A percentile compares a stretch with the other conserved stretches of the same genome.
Evolutionary conservation across 2,888 invertebrate genomes (phyloP).

Genomic region (Eilema sororculum): DNA sequence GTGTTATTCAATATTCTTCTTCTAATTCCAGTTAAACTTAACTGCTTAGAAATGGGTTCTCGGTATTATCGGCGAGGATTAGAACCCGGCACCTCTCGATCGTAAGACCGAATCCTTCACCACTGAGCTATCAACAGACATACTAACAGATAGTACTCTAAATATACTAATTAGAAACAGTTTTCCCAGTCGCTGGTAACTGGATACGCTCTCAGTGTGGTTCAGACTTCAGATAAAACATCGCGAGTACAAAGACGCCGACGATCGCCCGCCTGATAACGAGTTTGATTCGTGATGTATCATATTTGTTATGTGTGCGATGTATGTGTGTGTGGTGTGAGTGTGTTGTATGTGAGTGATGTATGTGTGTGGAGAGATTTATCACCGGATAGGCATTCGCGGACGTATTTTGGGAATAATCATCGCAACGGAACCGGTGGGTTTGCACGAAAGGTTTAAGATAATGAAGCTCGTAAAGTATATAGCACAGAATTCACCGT

Average conservation of each 20-base stretch:
- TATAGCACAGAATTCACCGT: too few relatives aligned
- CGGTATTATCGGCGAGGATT: too few relatives aligned
- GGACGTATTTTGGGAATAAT: not conserved
- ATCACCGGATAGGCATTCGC: constrained; percentile 4
- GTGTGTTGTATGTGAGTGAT: constrained; percentile 2
- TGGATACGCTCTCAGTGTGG: constrained; percentile 63
- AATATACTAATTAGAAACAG: constrained; percentile 82
- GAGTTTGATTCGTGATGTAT: constrained; percentile 51
- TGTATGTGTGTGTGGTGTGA: not conserved
- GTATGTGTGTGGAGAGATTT: constrained; percentile 21
- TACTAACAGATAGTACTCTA: constrained; percentile 50
- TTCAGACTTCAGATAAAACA: constrained; percentile 54
- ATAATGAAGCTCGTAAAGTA: too few relatives aligned
- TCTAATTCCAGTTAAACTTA: too few relatives aligned
- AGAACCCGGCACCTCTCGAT: too few relatives aligned
- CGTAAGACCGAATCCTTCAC: too few relatives aligned
- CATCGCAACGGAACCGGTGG: not conserved
- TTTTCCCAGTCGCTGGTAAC: constrained; percentile 70
- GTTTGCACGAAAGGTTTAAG: too few relatives aligned
- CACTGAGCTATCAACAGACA: not conserved
- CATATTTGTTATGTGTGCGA: constrained; percentile 19
- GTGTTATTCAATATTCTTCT: too few relatives aligned
- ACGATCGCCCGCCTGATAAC: constrained; percentile 62
- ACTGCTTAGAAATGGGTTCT: too few relatives aligned
- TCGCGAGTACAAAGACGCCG: constrained; percentile 56